Evolutionary conservation across 2,888 invertebrate genomes (phyloP).

Genomic region (Pristionchus maxplancki): DNA sequence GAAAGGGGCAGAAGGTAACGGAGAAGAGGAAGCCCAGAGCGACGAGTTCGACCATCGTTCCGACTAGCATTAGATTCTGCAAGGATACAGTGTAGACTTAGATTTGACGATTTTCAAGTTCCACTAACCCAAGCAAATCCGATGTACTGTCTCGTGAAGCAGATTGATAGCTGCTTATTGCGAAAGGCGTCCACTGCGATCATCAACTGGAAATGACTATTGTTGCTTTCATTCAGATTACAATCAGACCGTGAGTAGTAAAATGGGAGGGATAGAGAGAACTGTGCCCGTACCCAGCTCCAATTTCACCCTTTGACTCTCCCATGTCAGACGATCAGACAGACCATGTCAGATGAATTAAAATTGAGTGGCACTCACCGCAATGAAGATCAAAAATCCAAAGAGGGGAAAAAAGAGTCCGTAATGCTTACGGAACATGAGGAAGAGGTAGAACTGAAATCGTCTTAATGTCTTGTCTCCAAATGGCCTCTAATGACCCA

Average conservation of each 20-base stretch:
- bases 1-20: too few species aligned
- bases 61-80: not conserved
- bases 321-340: too few species aligned
- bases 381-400: not conserved
- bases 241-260: too few species aligned
- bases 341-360: too few species aligned
- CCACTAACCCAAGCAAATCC: not conserved
- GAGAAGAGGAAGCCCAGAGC: not conserved
- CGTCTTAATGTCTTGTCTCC: not conserved
- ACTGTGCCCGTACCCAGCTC: too few species aligned
- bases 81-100: not conserved
- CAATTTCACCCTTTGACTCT: too few species aligned
- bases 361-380: not conserved
- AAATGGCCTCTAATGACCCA: too few species aligned
- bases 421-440: not conserved
- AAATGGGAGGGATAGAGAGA: too few species aligned
- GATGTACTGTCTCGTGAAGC: not conserved
- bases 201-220: not conserved
- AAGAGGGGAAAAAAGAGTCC: not conserved
- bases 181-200: not conserved
- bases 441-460: not conserved
- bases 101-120: not conserved
- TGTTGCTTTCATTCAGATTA: too few species aligned
- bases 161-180: not conserved
- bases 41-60: not conserved